These are phyloP conservation scores for Danionella dracula DNA, from an alignment of 2,797 vertebrate genomes.

Conservation along the genomic window DNA sequence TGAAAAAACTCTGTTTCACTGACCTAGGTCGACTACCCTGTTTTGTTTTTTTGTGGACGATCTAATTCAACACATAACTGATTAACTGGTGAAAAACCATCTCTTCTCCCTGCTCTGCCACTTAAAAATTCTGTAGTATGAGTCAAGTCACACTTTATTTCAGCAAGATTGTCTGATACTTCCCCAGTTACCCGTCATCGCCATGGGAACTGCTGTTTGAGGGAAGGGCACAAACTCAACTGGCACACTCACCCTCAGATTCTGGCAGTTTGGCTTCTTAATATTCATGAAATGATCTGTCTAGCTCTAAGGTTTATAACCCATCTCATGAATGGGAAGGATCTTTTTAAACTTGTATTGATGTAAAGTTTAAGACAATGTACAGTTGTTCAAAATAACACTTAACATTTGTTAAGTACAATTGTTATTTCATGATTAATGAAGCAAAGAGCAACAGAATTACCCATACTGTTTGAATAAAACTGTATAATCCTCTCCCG, in stretches of 20 bases:
- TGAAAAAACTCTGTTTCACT: no score
- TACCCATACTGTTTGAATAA: no score
- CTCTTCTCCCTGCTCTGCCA: no score
- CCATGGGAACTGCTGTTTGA: conserved; percentile 16
- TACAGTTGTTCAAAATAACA: not conserved
- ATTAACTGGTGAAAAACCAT: no score
- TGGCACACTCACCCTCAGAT: not conserved
- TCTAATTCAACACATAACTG: no score
- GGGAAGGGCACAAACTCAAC: not conserved
- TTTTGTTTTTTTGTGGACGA: no score
- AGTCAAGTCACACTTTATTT: not conserved
- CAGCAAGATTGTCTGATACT: not conserved
- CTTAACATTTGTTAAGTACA: no score
- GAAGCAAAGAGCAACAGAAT: no score
- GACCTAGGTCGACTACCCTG: no score
- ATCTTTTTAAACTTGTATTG: not conserved
- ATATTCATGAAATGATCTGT: not conserved
- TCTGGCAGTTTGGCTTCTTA: not conserved
- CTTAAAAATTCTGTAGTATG: no score
- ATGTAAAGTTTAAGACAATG: not conserved
- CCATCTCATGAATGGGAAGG: not conserved
- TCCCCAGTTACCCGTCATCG: not conserved
- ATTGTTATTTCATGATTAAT: no score
- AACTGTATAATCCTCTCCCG: no score
- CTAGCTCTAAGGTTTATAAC: not conserved